Percentiles rank a stretch among this genome's conserved stretches.
phyloP scores from a whole-genome alignment of 2,888 invertebrate genomes.

The Pogonocherus hispidulus region DNA sequence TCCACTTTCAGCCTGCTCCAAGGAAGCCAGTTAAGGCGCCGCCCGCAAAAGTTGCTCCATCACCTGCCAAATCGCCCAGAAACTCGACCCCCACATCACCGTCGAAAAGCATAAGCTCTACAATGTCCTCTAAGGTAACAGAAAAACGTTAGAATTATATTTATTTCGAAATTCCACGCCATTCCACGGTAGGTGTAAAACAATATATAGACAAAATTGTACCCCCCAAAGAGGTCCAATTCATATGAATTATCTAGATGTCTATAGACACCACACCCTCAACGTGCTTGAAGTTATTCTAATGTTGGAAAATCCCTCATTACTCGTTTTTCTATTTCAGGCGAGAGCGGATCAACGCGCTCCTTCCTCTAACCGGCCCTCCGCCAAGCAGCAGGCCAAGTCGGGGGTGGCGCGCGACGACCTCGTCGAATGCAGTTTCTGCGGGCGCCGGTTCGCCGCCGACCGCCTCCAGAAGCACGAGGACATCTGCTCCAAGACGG shows the following conservation, averaged over 20 bases:
- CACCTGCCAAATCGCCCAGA: slow-evolving; percentile 26
- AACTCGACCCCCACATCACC: slow-evolving; percentile 26
- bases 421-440: slow-evolving; percentile 77
- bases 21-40: slow-evolving; percentile 40
- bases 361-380: slow-evolving; percentile 58
- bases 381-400: slow-evolving; percentile 57
- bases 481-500: slow-evolving; percentile 85
- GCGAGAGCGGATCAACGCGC: slow-evolving; percentile 37
- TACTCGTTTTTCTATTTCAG: neutral
- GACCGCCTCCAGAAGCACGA: slow-evolving; percentile 89
- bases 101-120: slow-evolving; percentile 9
- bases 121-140: slow-evolving; percentile 25
- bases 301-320: too few relatives aligned
- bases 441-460: slow-evolving; percentile 84
- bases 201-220: too few relatives aligned
- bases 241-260: too few relatives aligned
- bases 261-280: too few relatives aligned
- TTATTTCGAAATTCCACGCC: too few relatives aligned
- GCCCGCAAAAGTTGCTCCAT: slow-evolving; percentile 10
- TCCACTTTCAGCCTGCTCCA: slow-evolving; percentile 38
- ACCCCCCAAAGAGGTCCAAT: too few relatives aligned
- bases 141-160: too few relatives aligned
- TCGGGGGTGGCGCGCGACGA: slow-evolving; percentile 65
- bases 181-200: too few relatives aligned
- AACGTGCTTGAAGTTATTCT: too few relatives aligned